These are phyloP conservation scores for Mus spicilegus DNA, from an alignment of 2,113 vertebrate genomes.

Conservation along the genomic window DNA sequence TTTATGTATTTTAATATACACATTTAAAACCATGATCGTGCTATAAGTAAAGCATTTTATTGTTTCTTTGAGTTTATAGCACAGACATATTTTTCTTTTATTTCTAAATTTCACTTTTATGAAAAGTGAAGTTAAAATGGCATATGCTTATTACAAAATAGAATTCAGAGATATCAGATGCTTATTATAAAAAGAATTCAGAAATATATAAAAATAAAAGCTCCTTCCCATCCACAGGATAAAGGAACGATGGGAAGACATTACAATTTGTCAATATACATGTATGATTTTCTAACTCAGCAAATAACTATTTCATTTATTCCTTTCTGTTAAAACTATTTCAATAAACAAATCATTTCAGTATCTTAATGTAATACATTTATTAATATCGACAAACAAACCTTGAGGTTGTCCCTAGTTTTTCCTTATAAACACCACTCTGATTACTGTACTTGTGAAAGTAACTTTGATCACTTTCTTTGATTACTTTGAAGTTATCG, in stretches of 20 bases:
- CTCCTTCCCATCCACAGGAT: background rate
- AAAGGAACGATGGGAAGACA: background rate
- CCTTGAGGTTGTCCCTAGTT: background rate
- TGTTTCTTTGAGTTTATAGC: background rate
- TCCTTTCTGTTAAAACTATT: background rate
- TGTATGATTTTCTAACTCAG: background rate
- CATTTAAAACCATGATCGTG: background rate
- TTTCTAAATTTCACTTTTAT: slow-evolving; percentile 20
- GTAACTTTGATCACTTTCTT: slow-evolving; percentile 24
- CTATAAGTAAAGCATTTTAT: slow-evolving; percentile 6
- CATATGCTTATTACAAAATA: background rate
- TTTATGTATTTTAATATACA: background rate
- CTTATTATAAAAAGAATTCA: slow-evolving; percentile 3
- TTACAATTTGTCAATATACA: background rate
- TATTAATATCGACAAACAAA: slow-evolving; percentile 27
- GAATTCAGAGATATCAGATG: background rate
- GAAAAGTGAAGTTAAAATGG: background rate
- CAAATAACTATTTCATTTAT: background rate
- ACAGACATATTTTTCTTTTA: slow-evolving; percentile 2
- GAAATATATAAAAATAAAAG: background rate
- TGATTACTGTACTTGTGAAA: background rate
- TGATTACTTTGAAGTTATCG: background rate
- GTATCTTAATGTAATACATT: background rate
- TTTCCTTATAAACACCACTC: slow-evolving; percentile 2
- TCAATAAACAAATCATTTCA: background rate